phyloP scores from a whole-genome alignment of 2,888 invertebrate species.

The Leucophenga montana region DNA sequence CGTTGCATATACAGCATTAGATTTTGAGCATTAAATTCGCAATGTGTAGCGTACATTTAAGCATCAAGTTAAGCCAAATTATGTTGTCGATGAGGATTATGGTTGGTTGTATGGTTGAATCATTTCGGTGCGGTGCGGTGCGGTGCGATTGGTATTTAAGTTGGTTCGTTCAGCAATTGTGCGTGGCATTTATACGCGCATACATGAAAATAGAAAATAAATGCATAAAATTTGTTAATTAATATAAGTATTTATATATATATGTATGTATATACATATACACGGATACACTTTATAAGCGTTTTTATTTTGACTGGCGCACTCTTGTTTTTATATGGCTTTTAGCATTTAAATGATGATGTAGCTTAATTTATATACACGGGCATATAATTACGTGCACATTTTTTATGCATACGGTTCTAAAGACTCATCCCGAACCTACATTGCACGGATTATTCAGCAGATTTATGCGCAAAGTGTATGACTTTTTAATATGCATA shows the following conservation, averaged over 20 bases:
- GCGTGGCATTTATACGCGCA: too few species aligned
- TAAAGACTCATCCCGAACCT: neutral
- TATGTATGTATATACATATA: neutral
- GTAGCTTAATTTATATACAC: conserved; percentile 60
- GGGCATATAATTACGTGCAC: conserved; percentile 62
- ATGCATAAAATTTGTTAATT: neutral
- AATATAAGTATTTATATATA: neutral
- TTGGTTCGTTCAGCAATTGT: too few species aligned
- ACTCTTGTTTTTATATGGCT: conserved; percentile 24
- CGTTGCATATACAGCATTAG: neutral
- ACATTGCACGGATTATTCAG: neutral
- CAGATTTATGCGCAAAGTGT: neutral
- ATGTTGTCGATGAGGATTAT: conserved; percentile 54
- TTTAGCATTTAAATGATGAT: conserved; percentile 64
- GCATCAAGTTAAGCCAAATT: conserved; percentile 49
- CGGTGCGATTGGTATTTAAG: neutral
- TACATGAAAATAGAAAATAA: too few species aligned
- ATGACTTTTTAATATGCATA: neutral
- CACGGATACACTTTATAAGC: neutral
- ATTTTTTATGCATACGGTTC: conserved; percentile 43
- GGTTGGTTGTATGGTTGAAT: conserved; percentile 42
- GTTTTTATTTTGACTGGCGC: neutral
- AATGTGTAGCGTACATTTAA: conserved; percentile 12
- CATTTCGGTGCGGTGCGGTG: too few species aligned
- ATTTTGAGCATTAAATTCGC: neutral